Conservation (phyloP, 37 sponge, comb jelly and placozoan species). For the Lycopodina hypogea region DNA sequence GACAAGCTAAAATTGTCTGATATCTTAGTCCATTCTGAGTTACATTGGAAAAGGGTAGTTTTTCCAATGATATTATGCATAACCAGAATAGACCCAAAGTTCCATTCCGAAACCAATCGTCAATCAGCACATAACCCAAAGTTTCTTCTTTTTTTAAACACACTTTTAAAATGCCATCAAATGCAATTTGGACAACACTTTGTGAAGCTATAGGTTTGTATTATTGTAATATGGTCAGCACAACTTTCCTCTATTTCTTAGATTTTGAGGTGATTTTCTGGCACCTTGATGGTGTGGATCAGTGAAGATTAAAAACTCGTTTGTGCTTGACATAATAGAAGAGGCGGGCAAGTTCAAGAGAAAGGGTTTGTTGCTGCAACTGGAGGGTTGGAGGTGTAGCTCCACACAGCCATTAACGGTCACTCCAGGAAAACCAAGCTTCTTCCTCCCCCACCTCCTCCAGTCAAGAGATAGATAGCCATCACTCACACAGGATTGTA, state of each 20-base stretch:
- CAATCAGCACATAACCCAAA: too few species aligned
- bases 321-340: constrained; percentile 77
- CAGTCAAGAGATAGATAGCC: constrained; percentile 26
- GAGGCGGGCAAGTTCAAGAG: constrained; percentile 83
- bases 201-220: too few species aligned
- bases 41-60: too few species aligned
- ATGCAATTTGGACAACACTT: too few species aligned
- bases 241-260: background rate
- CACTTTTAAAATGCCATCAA: too few species aligned
- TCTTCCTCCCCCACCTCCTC: constrained; percentile 1
- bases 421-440: background rate
- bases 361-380: constrained; percentile 70
- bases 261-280: constrained; percentile 68
- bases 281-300: constrained; percentile 79
- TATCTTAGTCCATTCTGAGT: too few species aligned
- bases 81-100: too few species aligned
- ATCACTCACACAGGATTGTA: too few species aligned
- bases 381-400: constrained; percentile 66
- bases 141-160: too few species aligned
- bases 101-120: too few species aligned
- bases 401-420: background rate
- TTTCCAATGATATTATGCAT: too few species aligned
- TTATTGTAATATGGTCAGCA: too few species aligned
- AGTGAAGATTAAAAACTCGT: constrained; percentile 39
- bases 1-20: background rate